Evolutionary conservation across 1,140 invertebrate genomes (phyloP).

Genomic region (Holotrichia oblita): DNA sequence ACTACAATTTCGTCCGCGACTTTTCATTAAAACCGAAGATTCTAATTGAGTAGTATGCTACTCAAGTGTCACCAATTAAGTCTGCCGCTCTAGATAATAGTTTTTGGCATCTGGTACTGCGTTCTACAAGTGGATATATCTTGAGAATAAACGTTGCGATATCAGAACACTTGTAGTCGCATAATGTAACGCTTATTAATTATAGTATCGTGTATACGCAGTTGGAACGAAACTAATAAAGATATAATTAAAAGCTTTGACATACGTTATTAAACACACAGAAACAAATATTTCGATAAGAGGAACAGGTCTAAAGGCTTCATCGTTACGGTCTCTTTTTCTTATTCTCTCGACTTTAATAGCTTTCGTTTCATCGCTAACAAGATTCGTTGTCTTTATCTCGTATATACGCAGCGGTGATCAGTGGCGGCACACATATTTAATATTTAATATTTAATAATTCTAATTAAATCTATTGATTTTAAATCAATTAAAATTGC

Average conservation of each 20-base stretch:
- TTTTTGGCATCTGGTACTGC: background rate
- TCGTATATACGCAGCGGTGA: too few species aligned
- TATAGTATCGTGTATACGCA: background rate
- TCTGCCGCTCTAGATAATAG: background rate
- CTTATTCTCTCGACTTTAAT: too few species aligned
- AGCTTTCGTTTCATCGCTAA: too few species aligned
- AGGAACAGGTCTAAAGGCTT: background rate
- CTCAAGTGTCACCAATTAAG: slow-evolving; percentile 11
- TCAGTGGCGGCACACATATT: too few species aligned
- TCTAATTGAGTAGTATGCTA: background rate
- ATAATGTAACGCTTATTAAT: slow-evolving; percentile 4
- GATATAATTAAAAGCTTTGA: slow-evolving; percentile 14
- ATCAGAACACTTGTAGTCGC: background rate
- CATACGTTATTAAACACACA: background rate
- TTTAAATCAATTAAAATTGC: too few species aligned
- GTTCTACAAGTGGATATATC: background rate
- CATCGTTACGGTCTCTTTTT: too few species aligned
- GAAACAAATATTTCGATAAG: background rate
- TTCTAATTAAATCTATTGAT: too few species aligned
- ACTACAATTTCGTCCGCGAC: background rate
- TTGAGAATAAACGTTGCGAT: background rate
- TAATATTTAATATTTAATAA: too few species aligned
- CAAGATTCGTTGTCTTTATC: too few species aligned
- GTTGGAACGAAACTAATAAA: background rate
- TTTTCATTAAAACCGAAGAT: background rate